These are phyloP conservation scores for Anastrepha ludens DNA, from an alignment of 1,140 invertebrate species.

Conservation along the genomic window DNA sequence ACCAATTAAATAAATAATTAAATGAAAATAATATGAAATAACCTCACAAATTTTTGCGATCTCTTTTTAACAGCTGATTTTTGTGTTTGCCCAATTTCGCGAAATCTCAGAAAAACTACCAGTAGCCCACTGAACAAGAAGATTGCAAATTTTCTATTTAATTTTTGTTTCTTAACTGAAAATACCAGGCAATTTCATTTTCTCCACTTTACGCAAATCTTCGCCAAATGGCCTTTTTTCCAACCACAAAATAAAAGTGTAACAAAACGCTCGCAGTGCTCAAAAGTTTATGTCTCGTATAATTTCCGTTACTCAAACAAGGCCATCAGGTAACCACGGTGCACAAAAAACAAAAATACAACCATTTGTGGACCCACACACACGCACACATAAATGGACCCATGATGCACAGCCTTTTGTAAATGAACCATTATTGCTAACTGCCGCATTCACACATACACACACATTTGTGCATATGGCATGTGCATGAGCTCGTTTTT, in stretches of 20 bases:
- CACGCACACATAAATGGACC: neutral
- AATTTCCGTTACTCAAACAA: constrained; percentile 35
- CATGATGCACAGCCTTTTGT: neutral
- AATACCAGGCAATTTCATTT: no score
- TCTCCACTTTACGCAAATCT: neutral
- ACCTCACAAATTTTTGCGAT: no score
- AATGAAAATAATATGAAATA: no score
- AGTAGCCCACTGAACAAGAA: no score
- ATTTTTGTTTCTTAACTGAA: no score
- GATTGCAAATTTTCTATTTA: no score
- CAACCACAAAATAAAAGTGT: neutral
- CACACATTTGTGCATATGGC: neutral
- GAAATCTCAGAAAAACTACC: no score
- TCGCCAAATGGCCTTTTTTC: neutral
- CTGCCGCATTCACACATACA: neutral
- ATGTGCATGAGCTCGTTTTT: neutral
- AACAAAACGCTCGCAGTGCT: constrained; percentile 1
- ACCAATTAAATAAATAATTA: no score
- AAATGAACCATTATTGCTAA: neutral
- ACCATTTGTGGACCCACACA: neutral
- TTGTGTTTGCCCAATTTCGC: no score
- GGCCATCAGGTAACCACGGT: neutral
- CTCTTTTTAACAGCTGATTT: no score
- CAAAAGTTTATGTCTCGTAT: constrained; percentile 38
- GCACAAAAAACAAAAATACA: neutral